phyloP scores from a whole-genome alignment of 2,797 vertebrate species.

The Austrolebias charrua region DNA sequence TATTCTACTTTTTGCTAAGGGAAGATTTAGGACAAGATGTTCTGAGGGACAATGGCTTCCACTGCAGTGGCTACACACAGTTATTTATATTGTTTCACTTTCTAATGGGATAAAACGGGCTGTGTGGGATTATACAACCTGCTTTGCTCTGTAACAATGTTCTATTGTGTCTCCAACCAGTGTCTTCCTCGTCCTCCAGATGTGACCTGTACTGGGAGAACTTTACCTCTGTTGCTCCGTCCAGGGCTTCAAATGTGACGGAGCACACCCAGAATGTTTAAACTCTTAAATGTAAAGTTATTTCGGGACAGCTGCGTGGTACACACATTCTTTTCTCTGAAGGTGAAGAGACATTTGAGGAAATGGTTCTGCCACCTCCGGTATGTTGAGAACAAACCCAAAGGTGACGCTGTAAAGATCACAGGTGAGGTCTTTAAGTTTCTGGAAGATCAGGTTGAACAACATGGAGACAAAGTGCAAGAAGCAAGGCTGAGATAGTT shows the following conservation, averaged over 20 bases:
- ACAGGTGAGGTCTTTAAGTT: too few species aligned
- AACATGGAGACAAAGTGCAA: too few species aligned
- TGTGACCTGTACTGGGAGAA: neutral
- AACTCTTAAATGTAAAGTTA: too few species aligned
- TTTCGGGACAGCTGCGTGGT: neutral
- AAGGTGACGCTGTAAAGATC: neutral
- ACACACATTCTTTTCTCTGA: neutral
- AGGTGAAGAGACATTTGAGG: neutral
- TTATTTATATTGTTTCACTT: constrained; percentile 4
- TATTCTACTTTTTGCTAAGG: too few species aligned
- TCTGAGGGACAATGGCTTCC: constrained; percentile 10
- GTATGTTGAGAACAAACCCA: neutral
- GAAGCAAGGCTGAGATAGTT: too few species aligned
- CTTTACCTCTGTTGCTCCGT: neutral
- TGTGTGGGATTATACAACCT: neutral
- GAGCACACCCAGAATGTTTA: too few species aligned
- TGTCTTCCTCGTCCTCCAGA: neutral
- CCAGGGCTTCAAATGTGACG: neutral
- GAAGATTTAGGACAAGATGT: constrained; percentile 51
- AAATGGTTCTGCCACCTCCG: neutral
- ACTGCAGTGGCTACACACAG: neutral
- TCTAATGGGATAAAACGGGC: too few species aligned
- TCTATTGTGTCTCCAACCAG: neutral
- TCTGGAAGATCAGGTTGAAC: too few species aligned
- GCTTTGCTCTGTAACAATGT: neutral